Evolutionary conservation across 2,113 vertebrate genomes (phyloP).

Genomic region (Seriola quinqueradiata): DNA sequence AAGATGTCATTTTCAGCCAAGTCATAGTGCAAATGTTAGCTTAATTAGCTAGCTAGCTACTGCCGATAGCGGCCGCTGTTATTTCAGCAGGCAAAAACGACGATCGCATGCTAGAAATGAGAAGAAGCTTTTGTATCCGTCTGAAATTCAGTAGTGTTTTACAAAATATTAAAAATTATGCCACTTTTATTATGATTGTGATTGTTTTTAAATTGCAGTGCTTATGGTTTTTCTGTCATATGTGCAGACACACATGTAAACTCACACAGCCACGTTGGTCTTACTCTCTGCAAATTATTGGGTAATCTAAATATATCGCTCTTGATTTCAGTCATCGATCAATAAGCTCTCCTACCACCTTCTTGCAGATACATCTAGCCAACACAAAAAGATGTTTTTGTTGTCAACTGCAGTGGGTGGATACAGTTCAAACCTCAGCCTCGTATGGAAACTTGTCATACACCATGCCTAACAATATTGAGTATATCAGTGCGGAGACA

Average conservation of each 20-base stretch:
- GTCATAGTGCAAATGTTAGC: not conserved
- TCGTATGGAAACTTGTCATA: slow-evolving; percentile 1
- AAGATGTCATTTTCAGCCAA: not conserved
- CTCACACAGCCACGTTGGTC: not conserved
- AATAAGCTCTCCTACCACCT: slow-evolving; percentile 33
- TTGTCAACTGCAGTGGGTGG: slow-evolving; percentile 10
- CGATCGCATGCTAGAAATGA: not conserved
- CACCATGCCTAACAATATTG: not conserved
- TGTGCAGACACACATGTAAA: not conserved
- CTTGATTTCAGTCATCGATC: slow-evolving; percentile 32
- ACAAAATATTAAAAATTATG: too few species aligned
- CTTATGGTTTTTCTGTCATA: not conserved
- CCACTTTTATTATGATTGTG: too few species aligned
- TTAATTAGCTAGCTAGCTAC: not conserved
- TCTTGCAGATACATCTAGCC: slow-evolving; percentile 1
- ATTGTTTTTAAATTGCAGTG: too few species aligned
- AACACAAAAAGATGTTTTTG: slow-evolving; percentile 12
- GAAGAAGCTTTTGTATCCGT: not conserved
- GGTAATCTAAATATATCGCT: slow-evolving; percentile 9
- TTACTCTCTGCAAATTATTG: slow-evolving; percentile 3
- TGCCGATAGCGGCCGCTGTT: too few species aligned
- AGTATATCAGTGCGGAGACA: slow-evolving; percentile 16
- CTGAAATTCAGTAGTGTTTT: not conserved
- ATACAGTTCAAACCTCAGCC: slow-evolving; percentile 5
- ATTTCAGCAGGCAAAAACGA: too few species aligned